Evolutionary conservation across 2,888 invertebrate genomes (phyloP).

Genomic region (Drosophila mettleri): DNA sequence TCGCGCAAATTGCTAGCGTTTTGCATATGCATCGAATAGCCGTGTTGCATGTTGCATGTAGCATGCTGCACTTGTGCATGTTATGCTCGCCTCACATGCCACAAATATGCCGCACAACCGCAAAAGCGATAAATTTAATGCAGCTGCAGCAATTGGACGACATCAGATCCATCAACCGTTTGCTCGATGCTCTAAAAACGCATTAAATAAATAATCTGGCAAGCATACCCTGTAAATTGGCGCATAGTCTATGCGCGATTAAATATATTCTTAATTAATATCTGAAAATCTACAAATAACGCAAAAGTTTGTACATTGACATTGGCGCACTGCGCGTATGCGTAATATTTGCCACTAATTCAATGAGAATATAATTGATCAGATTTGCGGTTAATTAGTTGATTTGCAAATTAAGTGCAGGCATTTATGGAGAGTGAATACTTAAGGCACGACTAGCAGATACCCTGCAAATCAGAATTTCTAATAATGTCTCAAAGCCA

Average conservation of each 20-base stretch:
- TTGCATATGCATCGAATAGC: conserved; percentile 23
- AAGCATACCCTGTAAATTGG: neutral
- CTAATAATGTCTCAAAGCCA: too few relatives aligned
- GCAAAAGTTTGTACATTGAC: too few relatives aligned
- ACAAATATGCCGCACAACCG: neutral
- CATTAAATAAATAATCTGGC: neutral
- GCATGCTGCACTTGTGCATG: neutral
- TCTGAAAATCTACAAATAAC: too few relatives aligned
- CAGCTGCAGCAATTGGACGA: conserved; percentile 5
- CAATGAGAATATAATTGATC: neutral
- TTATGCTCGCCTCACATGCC: conserved; percentile 1
- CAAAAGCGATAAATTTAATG: conserved; percentile 2
- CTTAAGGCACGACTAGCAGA: neutral
- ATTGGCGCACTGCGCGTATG: neutral
- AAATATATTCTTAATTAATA: too few relatives aligned
- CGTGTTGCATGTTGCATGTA: neutral
- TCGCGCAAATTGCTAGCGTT: conserved; percentile 26
- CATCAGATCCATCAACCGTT: conserved; percentile 1
- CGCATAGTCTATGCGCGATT: neutral
- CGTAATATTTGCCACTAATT: conserved; percentile 6
- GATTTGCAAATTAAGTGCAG: neutral
- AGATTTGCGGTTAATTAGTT: neutral
- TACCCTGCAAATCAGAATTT: neutral
- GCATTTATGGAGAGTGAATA: neutral
- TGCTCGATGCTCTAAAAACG: neutral